These are phyloP conservation scores for Enteromius thamalakanensis DNA, from an alignment of 2,797 vertebrate genomes.

Conservation along the genomic window DNA sequence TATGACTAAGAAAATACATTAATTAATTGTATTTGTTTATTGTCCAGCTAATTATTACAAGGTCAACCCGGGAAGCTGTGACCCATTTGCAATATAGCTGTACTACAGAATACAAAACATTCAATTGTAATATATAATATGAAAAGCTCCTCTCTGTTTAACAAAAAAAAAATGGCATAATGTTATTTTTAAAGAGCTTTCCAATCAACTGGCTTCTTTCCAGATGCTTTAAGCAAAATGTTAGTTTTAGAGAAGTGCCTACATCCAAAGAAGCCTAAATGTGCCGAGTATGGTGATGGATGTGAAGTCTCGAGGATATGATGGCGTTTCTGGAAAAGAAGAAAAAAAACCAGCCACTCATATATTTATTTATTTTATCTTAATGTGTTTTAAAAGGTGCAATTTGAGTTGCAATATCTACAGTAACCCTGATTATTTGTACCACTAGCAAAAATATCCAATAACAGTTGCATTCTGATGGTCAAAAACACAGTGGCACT, in stretches of 20 bases:
- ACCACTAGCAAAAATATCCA: neutral
- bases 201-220: slow-evolving; percentile 83
- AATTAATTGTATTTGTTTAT: neutral
- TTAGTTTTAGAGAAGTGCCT: slow-evolving; percentile 85
- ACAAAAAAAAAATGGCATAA: neutral
- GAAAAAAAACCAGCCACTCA: neutral
- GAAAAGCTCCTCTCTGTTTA: neutral
- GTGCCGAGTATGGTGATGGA: slow-evolving; percentile 79
- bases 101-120: neutral
- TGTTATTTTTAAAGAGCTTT: slow-evolving; percentile 69
- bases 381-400: neutral
- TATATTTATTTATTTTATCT: neutral
- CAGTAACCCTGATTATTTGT: neutral
- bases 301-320: slow-evolving; percentile 82
- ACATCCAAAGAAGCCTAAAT: slow-evolving; percentile 84
- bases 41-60: neutral
- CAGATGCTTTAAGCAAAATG: slow-evolving; percentile 70
- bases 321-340: slow-evolving; percentile 81
- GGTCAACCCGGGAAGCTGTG: neutral
- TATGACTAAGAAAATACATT: neutral
- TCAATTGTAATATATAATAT: neutral
- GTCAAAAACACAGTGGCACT: neutral
- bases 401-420: neutral
- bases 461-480: neutral
- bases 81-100: neutral